phyloP scores from a whole-genome alignment of 2,888 invertebrate genomes.

The Amphimallon solstitiale region DNA sequence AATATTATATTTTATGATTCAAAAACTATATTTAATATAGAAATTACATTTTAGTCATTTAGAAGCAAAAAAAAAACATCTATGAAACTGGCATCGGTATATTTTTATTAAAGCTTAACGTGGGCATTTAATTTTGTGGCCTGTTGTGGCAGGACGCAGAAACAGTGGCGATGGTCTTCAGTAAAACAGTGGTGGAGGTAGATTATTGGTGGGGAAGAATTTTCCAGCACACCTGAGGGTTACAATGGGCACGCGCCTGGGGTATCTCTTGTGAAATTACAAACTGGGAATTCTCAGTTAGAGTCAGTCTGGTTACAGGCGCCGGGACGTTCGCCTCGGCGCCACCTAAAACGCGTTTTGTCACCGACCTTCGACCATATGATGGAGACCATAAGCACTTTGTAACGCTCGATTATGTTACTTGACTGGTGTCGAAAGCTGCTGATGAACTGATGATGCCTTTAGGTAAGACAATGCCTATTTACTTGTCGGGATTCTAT shows the following conservation, averaged over 20 bases:
- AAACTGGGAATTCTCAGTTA: slow-evolving; percentile 51
- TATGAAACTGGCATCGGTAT: slow-evolving; percentile 35
- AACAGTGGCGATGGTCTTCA: slow-evolving; percentile 31
- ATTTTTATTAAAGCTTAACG: slow-evolving; percentile 51
- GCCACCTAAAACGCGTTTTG: slow-evolving; percentile 12
- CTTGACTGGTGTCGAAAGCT: slow-evolving; percentile 1
- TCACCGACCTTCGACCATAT: slow-evolving; percentile 23
- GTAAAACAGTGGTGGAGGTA: slow-evolving; percentile 43
- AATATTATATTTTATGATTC: too few species aligned
- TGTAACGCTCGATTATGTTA: neutral
- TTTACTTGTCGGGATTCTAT: neutral
- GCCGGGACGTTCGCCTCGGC: slow-evolving; percentile 57
- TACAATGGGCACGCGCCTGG: slow-evolving; percentile 58
- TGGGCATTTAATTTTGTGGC: slow-evolving; percentile 51
- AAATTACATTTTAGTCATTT: too few species aligned
- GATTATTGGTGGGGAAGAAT: slow-evolving; percentile 36
- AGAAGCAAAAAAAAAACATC: neutral
- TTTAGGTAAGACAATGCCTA: slow-evolving; percentile 5
- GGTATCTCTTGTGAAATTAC: slow-evolving; percentile 52
- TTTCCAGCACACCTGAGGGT: slow-evolving; percentile 52
- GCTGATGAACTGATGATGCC: slow-evolving; percentile 5
- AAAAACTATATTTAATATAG: too few species aligned
- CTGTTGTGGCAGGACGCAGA: slow-evolving; percentile 29
- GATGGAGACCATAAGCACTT: slow-evolving; percentile 7
- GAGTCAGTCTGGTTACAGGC: slow-evolving; percentile 62